Evolutionary conservation across 2,113 vertebrate genomes (phyloP).

Genomic region (Zapus hudsonius): DNA sequence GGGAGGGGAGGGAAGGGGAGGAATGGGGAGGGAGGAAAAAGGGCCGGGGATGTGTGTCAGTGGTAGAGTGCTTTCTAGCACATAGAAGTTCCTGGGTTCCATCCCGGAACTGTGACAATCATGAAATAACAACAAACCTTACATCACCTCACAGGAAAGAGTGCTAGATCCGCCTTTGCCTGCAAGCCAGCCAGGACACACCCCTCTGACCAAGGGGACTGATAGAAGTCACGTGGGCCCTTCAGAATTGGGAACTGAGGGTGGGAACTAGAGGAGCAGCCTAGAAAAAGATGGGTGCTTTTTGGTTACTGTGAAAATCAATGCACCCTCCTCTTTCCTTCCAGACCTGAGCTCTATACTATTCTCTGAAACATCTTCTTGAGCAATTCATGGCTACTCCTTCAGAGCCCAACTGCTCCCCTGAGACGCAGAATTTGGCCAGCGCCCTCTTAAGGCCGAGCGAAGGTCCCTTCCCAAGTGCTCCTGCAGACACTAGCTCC

Average conservation of each 20-base stretch:
- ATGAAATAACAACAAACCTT: background rate
- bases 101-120: background rate
- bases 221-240: no score
- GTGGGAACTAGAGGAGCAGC: background rate
- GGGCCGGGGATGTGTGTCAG: background rate
- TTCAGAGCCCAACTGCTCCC: background rate
- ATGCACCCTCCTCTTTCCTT: accelerated
- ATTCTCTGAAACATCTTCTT: background rate
- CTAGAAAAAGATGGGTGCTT: no score
- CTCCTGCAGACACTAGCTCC: no score
- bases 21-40: no score
- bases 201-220: no score
- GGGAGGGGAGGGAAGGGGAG: no score
- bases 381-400: background rate
- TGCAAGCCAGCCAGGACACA: background rate
- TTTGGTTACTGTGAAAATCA: background rate
- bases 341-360: background rate
- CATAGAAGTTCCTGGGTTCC: background rate
- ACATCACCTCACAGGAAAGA: background rate
- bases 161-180: background rate
- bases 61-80: background rate
- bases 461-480: background rate
- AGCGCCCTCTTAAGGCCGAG: background rate
- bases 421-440: background rate
- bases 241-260: background rate